phyloP scores from a whole-genome alignment of 1,140 invertebrate genomes.

The Thaumetopoea pityocampa region DNA sequence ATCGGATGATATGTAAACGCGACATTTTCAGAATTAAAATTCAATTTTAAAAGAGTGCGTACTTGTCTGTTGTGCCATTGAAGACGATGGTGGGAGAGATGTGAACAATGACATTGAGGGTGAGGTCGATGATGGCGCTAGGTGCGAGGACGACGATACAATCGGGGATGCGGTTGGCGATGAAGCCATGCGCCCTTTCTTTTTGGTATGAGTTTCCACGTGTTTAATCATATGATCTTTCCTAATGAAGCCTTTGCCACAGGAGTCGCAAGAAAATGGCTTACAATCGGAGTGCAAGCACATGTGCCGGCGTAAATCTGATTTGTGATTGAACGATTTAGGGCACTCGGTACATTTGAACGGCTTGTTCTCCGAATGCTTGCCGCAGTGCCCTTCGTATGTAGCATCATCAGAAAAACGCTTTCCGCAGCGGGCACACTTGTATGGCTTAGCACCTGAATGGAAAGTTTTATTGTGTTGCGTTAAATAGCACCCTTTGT shows the following conservation, averaged over 20 bases:
- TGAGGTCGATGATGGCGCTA: slow-evolving; percentile 34
- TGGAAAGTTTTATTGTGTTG: slow-evolving; percentile 95
- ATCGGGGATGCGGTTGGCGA: slow-evolving; percentile 26
- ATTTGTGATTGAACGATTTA: slow-evolving; percentile 90
- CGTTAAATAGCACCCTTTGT: slow-evolving; percentile 90
- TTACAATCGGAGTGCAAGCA: slow-evolving; percentile 90
- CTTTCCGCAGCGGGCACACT: slow-evolving; percentile 90
- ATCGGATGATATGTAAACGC: slow-evolving; percentile 51
- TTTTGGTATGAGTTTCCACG: slow-evolving; percentile 86
- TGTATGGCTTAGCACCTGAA: slow-evolving; percentile 89
- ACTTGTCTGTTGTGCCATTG: no score
- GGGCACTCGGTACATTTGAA: slow-evolving; percentile 92
- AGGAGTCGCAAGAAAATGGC: slow-evolving; percentile 87
- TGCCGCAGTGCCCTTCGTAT: slow-evolving; percentile 83
- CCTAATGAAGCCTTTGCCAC: slow-evolving; percentile 93
- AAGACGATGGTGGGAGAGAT: no score
- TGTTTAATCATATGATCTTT: slow-evolving; percentile 98
- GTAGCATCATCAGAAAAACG: slow-evolving; percentile 82
- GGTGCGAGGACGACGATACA: slow-evolving; percentile 35
- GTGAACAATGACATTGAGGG: no score
- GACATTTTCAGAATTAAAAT: slow-evolving; percentile 17
- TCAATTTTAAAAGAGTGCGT: no score
- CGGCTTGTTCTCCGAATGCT: slow-evolving; percentile 90
- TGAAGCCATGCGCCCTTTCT: slow-evolving; percentile 40
- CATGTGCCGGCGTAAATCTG: slow-evolving; percentile 91